Conservation (phyloP, 2,888 invertebrate genomes). For the Zygothrica quintamaculata region DNA sequence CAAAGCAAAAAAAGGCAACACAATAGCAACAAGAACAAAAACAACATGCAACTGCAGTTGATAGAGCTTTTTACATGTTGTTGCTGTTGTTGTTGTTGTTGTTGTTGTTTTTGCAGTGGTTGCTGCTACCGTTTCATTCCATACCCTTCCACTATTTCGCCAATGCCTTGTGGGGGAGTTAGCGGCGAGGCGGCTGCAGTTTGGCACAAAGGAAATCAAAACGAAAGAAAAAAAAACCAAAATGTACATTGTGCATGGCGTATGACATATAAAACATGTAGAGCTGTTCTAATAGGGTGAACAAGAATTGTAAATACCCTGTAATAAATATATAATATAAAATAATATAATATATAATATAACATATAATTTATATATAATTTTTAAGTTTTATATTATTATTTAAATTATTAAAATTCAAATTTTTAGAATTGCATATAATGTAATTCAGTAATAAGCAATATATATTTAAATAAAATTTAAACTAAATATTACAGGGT, state of each 20-base stretch:
- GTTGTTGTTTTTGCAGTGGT: constrained; percentile 4
- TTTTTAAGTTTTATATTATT: too few relatives aligned
- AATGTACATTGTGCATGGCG: constrained; percentile 32
- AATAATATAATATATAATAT: too few relatives aligned
- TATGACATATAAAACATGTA: constrained; percentile 48
- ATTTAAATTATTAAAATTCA: too few relatives aligned
- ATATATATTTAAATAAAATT: too few relatives aligned
- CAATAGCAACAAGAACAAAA: constrained; percentile 25
- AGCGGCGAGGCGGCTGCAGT: constrained; percentile 44
- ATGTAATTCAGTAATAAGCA: too few relatives aligned
- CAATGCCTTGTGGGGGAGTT: constrained; percentile 49
- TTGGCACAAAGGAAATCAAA: constrained; percentile 53
- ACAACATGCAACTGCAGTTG: constrained; percentile 44
- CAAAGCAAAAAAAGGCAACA: too few relatives aligned
- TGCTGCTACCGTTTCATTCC: constrained; percentile 7
- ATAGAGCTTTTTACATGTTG: constrained; percentile 34
- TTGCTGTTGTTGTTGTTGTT: constrained; percentile 26
- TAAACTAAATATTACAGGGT: constrained; percentile 26
- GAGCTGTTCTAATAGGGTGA: neutral
- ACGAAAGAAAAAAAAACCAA: constrained; percentile 28
- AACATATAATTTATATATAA: too few relatives aligned
- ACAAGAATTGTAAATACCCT: constrained; percentile 14
- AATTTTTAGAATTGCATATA: too few relatives aligned
- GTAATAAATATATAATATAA: too few relatives aligned
- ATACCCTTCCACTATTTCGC: neutral